These are phyloP conservation scores for Sminthurinus signatus DNA, from an alignment of 1,140 invertebrate genomes.

Conservation along the genomic window DNA sequence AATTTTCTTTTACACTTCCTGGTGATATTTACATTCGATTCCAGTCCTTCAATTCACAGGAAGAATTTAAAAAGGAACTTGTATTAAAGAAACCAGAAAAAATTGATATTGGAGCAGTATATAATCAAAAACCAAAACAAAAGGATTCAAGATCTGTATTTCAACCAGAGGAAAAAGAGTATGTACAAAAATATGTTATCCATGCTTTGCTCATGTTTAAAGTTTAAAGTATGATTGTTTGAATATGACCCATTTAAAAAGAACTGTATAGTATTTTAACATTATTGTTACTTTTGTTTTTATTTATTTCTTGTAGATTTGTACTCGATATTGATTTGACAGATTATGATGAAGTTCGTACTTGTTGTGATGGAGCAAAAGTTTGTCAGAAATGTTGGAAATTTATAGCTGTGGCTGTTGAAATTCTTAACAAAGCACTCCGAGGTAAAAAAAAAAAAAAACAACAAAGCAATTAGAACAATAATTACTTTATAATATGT, in stretches of 20 bases:
- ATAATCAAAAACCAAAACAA: constrained; percentile 49
- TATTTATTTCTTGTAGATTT: constrained; percentile 24
- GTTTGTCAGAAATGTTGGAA: constrained; percentile 96
- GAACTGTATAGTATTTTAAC: no score
- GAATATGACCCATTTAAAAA: no score
- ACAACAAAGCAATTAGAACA: no score
- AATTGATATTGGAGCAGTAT: constrained; percentile 95
- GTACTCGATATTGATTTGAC: constrained; percentile 93
- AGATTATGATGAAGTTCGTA: constrained; percentile 95
- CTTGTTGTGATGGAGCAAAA: constrained; percentile 78
- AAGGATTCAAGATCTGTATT: constrained; percentile 43
- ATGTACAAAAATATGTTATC: no score
- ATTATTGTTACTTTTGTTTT: no score
- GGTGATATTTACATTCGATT: constrained; percentile 93
- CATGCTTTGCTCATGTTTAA: no score
- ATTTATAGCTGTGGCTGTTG: constrained; percentile 88
- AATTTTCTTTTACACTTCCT: constrained; percentile 91
- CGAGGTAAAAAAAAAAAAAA: constrained; percentile 62
- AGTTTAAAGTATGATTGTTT: no score
- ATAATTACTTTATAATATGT: no score
- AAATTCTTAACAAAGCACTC: constrained; percentile 77
- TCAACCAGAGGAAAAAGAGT: constrained; percentile 68
- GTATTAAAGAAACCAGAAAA: constrained; percentile 74
- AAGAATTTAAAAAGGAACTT: constrained; percentile 75
- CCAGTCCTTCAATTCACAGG: constrained; percentile 72